Evolutionary conservation across 2,113 vertebrate species (phyloP), one percentile per base, ranked within the genome.

Genomic region (Prietella phreatophila): DNA sequence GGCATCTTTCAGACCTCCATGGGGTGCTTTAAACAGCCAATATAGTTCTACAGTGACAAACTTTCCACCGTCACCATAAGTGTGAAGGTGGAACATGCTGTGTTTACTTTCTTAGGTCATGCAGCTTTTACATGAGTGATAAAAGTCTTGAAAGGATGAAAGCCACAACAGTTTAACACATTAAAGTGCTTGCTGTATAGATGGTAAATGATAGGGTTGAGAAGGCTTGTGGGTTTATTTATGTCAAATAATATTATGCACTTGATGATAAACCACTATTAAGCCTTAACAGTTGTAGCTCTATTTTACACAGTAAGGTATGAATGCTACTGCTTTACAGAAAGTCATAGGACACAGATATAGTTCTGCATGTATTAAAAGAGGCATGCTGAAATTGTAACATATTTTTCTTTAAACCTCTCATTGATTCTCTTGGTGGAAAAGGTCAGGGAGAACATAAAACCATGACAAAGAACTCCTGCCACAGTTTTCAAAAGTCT

Each of bases 1-100:
- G 50, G 27, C 60, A 39, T 7, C 19, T 55, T 82, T 42, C 79
- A n/a, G 20, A 88, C 36, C 58, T 50, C 6, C 76, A 58, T 80
- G 42, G 53, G 50, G 56, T 78, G 53, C 33, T 39, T 84, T 71
- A 87, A 79, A 80, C 75, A 83, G 33, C 50, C 50, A 80, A 33
- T 80, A 76, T 19, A 75, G 22, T 76, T 82, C 79, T 78, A 75
- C 82, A 65, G 63, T 76, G 84, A 83, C 67, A 82, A 22, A 83
- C n/a, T 73, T 60, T 85, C 86, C 73, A 50, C 17, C 17, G 50
- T 33, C 33, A 60, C 55, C 22, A 30, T 33, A 75, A 82, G 19
- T 50, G 47, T 50, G 47, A 50, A 50, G 47, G 9, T 9, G 6
- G 79, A 82, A 50, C 84, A 83, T 80, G 67, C 56, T 69, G 84